Base-by-base conservation (phyloP, 2,888 invertebrate species). In the Unio pictorum region DNA sequence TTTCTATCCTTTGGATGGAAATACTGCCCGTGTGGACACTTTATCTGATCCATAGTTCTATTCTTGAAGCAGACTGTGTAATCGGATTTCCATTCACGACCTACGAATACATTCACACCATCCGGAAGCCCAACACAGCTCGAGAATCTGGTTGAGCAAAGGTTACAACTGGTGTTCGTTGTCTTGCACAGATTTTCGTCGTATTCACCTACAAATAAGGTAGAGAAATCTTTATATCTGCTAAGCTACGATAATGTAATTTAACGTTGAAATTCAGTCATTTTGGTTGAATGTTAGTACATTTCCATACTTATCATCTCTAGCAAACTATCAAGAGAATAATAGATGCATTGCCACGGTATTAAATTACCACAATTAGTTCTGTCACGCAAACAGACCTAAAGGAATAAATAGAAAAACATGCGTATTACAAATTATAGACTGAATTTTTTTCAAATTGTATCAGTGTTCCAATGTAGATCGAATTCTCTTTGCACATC, bases 61-160 rank as follows among this genome's bases (percentile, higher is more conserved):
- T 73, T 73, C 11, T 61, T 30, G 23, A 67, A 67, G 63, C 75
- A 75, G 17, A 63, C 63, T 20, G 67, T 63, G 61, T 73, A 73
- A 18, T 64, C 57, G 11, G 69, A 63, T 61, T 68, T 71, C 72
- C 73, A 75, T 26, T 68, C 55, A 17, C 66, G 62, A 30, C 63
- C 61, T 15, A 66, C 59, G 54, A 76, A 63, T 28, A 71, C 55
- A 54, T 76, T 64, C 28, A 73, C 66, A 17, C 75, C 75, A 62
- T 76, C 73, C 28, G 64, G 28, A 57, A 73, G 45, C 17, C 69
- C 66, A 26, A 62, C 55, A 66, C 73, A 73, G 30, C 73, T 71
- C 4, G 73, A 70, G 15, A 73, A 65, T 58, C 73, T 64, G 59
- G 68, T 58, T 18, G 67, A 58, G 64, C 73, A 73, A 18, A 65